Conservation (phyloP, 1,140 invertebrate species). For the Aphaenogaster ashmeadi region DNA sequence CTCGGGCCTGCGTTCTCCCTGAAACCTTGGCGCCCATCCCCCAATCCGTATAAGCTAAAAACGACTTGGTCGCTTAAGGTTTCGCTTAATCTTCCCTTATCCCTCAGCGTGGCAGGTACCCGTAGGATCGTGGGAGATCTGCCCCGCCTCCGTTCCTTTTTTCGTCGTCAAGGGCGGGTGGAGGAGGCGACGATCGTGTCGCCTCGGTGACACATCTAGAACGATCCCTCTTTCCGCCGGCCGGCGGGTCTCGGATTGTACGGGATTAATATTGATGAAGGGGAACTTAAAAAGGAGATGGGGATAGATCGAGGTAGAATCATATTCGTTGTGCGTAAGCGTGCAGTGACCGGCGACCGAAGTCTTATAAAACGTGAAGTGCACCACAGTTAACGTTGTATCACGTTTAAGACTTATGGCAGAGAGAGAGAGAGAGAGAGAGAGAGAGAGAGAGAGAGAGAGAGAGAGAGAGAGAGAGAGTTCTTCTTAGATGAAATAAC, state of each 20-base stretch:
- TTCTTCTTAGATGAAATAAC: background rate
- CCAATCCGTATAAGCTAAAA: slow-evolving; percentile 72
- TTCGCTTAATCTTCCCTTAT: slow-evolving; percentile 80
- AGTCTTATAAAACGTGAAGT: background rate
- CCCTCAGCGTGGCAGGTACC: slow-evolving; percentile 70
- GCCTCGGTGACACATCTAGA: slow-evolving; percentile 66
- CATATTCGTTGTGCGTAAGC: slow-evolving; percentile 15
- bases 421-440: background rate
- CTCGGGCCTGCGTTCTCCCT: slow-evolving; percentile 34
- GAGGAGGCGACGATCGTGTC: slow-evolving; percentile 51
- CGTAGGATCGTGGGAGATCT: slow-evolving; percentile 69
- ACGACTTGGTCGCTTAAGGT: slow-evolving; percentile 76
- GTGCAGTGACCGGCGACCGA: background rate
- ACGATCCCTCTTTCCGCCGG: slow-evolving; percentile 62
- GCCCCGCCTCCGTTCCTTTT: slow-evolving; percentile 46
- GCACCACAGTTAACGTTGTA: background rate
- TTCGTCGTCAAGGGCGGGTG: slow-evolving; percentile 28
- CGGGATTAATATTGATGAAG: slow-evolving; percentile 74
- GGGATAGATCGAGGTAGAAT: slow-evolving; percentile 25
- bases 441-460: no score
- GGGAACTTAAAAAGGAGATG: slow-evolving; percentile 47
- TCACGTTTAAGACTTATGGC: background rate
- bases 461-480: background rate
- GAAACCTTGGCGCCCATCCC: slow-evolving; percentile 57
- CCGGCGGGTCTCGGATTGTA: slow-evolving; percentile 15